These are phyloP conservation scores for Epinephelus malabaricus DNA, from an alignment of 2,797 vertebrate genomes.

Conservation along the genomic window DNA sequence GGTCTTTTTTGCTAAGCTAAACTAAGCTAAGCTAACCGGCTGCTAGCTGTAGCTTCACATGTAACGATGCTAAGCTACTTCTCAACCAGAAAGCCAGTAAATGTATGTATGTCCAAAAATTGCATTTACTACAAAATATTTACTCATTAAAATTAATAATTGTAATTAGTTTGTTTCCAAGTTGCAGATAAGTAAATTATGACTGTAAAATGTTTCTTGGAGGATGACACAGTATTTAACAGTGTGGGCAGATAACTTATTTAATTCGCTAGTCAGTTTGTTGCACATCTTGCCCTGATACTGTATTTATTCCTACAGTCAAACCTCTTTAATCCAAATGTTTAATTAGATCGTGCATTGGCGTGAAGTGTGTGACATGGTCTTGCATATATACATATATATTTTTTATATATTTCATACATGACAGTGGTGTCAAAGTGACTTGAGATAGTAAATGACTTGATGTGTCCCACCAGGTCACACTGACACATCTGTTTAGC, in stretches of 20 bases:
- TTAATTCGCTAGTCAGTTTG: slow-evolving; percentile 25
- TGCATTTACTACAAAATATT: slow-evolving; percentile 36
- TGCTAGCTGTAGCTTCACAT: neutral
- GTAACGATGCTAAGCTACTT: neutral
- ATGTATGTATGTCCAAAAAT: slow-evolving; percentile 4
- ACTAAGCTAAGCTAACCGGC: neutral
- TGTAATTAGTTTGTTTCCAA: slow-evolving; percentile 53
- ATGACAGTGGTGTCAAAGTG: slow-evolving; percentile 29
- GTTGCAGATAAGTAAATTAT: slow-evolving; percentile 39
- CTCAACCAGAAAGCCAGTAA: slow-evolving; percentile 1
- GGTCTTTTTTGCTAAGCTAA: neutral
- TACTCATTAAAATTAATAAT: slow-evolving; percentile 38
- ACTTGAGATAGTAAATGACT: slow-evolving; percentile 37
- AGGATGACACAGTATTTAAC: slow-evolving; percentile 40
- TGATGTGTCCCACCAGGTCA: slow-evolving; percentile 29
- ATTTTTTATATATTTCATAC: slow-evolving; percentile 65
- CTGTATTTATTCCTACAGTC: slow-evolving; percentile 55
- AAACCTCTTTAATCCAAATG: slow-evolving; percentile 48
- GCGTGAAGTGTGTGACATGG: slow-evolving; percentile 64
- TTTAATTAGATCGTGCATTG: slow-evolving; percentile 57
- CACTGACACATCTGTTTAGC: slow-evolving; percentile 53
- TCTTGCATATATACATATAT: slow-evolving; percentile 48
- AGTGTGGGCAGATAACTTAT: slow-evolving; percentile 23
- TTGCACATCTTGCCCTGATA: slow-evolving; percentile 39
- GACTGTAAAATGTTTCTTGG: neutral